Conservation (phyloP, 2,888 invertebrate genomes). For the Linnaemya vulpina region DNA sequence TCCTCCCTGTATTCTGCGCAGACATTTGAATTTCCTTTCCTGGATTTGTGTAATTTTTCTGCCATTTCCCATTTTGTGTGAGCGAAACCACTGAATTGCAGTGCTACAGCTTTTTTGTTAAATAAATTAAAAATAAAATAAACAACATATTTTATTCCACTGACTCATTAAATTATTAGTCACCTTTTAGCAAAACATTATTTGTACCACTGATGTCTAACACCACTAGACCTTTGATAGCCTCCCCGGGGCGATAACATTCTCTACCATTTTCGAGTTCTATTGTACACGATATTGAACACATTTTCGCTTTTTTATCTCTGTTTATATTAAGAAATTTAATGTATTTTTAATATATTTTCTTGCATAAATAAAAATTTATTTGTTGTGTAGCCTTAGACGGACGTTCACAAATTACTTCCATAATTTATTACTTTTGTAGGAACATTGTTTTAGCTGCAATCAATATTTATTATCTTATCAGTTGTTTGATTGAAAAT, state of each 20-base stretch:
- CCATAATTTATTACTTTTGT: slow-evolving; percentile 17
- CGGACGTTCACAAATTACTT: background rate
- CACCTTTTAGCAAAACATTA: slow-evolving; percentile 78
- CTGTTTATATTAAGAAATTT: background rate
- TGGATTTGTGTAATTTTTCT: slow-evolving; percentile 57
- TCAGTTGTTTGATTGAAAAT: slow-evolving; percentile 20
- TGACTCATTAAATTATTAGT: slow-evolving; percentile 73
- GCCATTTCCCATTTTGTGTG: slow-evolving; percentile 76
- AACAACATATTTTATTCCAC: background rate
- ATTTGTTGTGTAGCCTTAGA: slow-evolving; percentile 1
- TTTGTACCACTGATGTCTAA: slow-evolving; percentile 69
- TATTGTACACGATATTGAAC: slow-evolving; percentile 60
- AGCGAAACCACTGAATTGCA: slow-evolving; percentile 78
- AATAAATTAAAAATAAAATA: slow-evolving; percentile 11
- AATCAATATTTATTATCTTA: slow-evolving; percentile 45
- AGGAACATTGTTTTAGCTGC: slow-evolving; percentile 6
- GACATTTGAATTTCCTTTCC: slow-evolving; percentile 48
- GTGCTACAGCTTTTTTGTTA: slow-evolving; percentile 74
- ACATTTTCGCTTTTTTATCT: slow-evolving; percentile 46
- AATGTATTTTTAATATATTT: background rate
- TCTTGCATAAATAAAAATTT: background rate
- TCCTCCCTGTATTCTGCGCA: slow-evolving; percentile 77
- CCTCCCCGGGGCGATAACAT: slow-evolving; percentile 77
- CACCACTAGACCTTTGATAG: slow-evolving; percentile 75
- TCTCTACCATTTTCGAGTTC: slow-evolving; percentile 75